Conservation (phyloP, 2,113 vertebrate genomes). For the Arenaria interpres region DNA sequence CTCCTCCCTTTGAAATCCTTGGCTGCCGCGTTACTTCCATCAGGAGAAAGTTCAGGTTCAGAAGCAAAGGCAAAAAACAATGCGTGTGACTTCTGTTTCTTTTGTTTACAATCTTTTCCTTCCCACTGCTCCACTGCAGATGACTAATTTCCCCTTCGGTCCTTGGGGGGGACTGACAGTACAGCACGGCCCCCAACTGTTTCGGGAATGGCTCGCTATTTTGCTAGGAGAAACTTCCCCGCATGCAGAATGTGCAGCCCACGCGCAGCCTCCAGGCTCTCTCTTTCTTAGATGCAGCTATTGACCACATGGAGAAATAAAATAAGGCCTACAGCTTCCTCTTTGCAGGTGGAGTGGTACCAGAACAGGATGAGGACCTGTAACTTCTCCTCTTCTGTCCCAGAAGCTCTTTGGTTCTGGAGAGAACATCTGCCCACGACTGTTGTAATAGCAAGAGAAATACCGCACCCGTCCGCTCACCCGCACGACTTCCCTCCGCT, state of each 20-base stretch:
- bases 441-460: not conserved
- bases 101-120: not conserved
- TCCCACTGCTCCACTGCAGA: not conserved
- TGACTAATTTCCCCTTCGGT: constrained; percentile 4
- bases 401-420: not conserved
- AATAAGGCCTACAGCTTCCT: not conserved
- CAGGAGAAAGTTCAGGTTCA: not conserved
- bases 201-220: not conserved
- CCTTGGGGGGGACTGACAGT: not conserved
- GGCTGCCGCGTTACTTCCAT: not conserved
- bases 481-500: not conserved
- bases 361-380: not conserved
- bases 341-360: not conserved
- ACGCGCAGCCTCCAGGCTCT: rapidly evolving
- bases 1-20: not conserved
- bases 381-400: not conserved
- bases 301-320: not conserved
- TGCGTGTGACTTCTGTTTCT: not conserved
- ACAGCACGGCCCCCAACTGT: not conserved
- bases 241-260: not conserved
- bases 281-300: not conserved
- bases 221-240: not conserved
- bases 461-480: not conserved
- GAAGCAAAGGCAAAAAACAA: not conserved
- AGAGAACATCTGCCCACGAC: not conserved